Evolutionary conservation across 2,888 invertebrate genomes (phyloP).

Genomic region (Meiosimyza decipiens): DNA sequence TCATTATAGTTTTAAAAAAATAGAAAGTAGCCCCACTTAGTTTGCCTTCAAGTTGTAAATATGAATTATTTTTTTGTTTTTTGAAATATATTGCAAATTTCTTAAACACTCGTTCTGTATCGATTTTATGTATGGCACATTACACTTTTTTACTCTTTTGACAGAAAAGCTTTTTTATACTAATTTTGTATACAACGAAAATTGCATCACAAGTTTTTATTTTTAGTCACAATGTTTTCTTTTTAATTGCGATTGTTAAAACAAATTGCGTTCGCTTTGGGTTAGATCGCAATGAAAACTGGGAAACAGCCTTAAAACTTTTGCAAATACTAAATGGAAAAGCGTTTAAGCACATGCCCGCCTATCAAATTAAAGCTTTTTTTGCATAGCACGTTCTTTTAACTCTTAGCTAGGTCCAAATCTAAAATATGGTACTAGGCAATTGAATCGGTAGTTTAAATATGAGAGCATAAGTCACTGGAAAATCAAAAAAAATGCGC

Average conservation of each 20-base stretch:
- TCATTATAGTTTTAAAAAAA: background rate
- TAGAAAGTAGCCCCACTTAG: background rate
- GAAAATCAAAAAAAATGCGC: too few species aligned
- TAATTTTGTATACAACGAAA: background rate
- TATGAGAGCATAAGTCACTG: too few species aligned
- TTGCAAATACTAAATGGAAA: too few species aligned
- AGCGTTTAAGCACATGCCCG: too few species aligned
- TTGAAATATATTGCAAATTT: slow-evolving; percentile 20
- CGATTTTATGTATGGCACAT: background rate
- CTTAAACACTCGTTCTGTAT: background rate
- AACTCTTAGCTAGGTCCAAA: too few species aligned
- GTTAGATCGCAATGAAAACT: slow-evolving; percentile 24
- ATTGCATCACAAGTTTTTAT: slow-evolving; percentile 26
- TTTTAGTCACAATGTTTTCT: background rate
- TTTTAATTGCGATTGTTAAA: background rate
- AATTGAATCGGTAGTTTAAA: too few species aligned
- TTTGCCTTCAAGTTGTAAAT: slow-evolving; percentile 25
- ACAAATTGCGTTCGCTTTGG: background rate
- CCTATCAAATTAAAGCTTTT: too few species aligned
- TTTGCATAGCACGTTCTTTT: too few species aligned
- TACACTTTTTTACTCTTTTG: background rate
- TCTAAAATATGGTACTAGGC: too few species aligned
- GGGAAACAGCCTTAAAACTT: background rate
- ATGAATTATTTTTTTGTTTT: slow-evolving; percentile 31
- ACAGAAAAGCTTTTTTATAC: slow-evolving; percentile 9